phyloP scores from a whole-genome alignment of 1,140 invertebrate species.

The Magallana gigas region DNA sequence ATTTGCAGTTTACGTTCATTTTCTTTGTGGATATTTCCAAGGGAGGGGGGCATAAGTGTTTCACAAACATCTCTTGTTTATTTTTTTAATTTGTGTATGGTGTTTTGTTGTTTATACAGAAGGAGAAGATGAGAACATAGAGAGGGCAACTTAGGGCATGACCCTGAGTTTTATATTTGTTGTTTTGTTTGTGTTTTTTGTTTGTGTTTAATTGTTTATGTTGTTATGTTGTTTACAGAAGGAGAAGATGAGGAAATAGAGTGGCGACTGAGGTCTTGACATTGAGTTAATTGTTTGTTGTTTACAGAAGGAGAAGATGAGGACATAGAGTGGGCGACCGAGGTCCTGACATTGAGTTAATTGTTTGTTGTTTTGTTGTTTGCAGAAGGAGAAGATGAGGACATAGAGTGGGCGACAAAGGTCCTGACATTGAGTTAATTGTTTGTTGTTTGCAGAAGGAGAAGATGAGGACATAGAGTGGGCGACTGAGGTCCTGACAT shows the following conservation, averaged over 20 bases:
- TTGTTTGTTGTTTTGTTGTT: conserved; percentile 60
- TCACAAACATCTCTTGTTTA: no score
- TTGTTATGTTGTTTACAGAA: background rate
- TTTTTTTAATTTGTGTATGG: background rate
- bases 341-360: no score
- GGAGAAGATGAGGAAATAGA: background rate
- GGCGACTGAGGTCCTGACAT: no score
- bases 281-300: conserved; percentile 45
- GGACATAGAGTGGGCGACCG: no score
- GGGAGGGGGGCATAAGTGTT: background rate
- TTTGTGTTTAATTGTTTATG: background rate
- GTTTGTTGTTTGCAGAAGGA: background rate
- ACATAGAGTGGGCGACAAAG: background rate
- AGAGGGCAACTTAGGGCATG: background rate
- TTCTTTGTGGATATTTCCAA: no score
- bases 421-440: no score
- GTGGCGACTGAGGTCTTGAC: no score
- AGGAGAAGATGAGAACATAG: background rate
- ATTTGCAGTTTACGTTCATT: background rate
- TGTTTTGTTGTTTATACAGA: background rate
- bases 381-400: conserved; percentile 77
- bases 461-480: background rate
- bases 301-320: conserved; percentile 82
- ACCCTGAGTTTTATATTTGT: no score
- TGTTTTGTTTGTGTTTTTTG: background rate